Base-by-base conservation (phyloP, 23 tunicate genomes). In the Trididemnum nubilum region DNA sequence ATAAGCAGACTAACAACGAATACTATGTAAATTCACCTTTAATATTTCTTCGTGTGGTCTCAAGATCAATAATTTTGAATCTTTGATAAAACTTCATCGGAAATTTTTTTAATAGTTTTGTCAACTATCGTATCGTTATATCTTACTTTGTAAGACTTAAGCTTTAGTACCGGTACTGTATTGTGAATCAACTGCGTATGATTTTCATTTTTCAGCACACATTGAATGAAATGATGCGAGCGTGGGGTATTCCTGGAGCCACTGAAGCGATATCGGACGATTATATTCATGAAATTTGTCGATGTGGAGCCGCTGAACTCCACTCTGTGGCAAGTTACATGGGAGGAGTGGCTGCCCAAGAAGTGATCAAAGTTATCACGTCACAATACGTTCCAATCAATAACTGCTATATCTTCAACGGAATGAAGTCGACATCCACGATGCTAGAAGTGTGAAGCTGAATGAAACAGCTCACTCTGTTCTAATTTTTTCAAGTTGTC, bases 301-400 rank as follows among this genome's bases (percentile, higher is more conserved):
- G 99, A 26, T 83, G 76, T 70, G 94, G 94, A 3, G 90, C 85
- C 12, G 74, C 92, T 19, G 99, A 96, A 84, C 39, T 96, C n/a
- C 94, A 96, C 64, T 85, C 97, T 2, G 90, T 96, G 21, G 99
- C 99, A 18, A 66, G 90, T 21, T 96, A 85, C 71, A 84, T 91
- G 88, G 99, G 99, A 36, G 99, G 99, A 23, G 87, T 91, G 9
- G 82, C 87, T 21, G 90, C 99, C 24, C 99, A 96, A 44, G 99
- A 96, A 76, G 61, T 87, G n/a, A 87, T 96, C 50, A 96, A 96
- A 72, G 78, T 93, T 7, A 84, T 93, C 26, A 93, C 98, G 1
- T 58, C 75, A 1, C 98, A 93, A 35, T 93, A 93, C 64, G 93
- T 93, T 32, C 98, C 98, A 19, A 58, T 93, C n/a, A 22, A 33